Base-by-base conservation (phyloP, 1,140 invertebrate species). In the Mercenaria mercenaria region DNA sequence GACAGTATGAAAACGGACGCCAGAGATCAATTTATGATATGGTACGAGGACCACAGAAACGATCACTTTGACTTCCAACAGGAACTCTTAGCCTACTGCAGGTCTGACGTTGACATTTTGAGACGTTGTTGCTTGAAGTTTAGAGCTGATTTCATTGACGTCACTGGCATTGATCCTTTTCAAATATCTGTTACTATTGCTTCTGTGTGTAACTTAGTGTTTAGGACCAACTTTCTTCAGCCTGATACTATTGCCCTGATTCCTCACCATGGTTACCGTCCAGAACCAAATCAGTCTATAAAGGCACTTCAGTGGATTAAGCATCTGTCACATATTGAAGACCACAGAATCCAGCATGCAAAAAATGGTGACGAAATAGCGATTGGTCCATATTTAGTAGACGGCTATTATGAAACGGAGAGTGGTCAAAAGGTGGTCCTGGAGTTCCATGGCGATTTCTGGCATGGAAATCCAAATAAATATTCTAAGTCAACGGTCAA, bases 401-500 rank as follows among this genome's bases (percentile, higher is more conserved):
- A 82, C 32, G 56, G 80, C 3, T 82, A 64, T 37, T 82, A 82
- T 34, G 80, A 82, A 32, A 34, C 41, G 10, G 41, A 80, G 8
- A 15, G 8, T 41, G 76, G 76, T 15, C 6, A 52, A 80, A 29
- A 80, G 34, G 26, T 52, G 29, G 80, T 82, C 2, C 20, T 82
- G 23, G 80, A 82, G 34, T 82, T 82, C 41, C 80, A 82, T 18
- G 76, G 93, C 18, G 92, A 92, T 89, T 76, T 91, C 29, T 94
- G 77, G 74, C 91, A 93, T 64, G 93, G 93, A 6, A 92, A 91
- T 89, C 86, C 64, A 2, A 26, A 32, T 1, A 93, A 91, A 85
- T 93, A 90, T 41, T 72, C 82, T 20, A 20, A 76, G 23, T 84
- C 74, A 8, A 76, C 80, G 67, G 15, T 72, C 26, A 82, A 82